Evolutionary conservation across 2,797 vertebrate species (phyloP).

Genomic region (Sphaeramia orbicularis): DNA sequence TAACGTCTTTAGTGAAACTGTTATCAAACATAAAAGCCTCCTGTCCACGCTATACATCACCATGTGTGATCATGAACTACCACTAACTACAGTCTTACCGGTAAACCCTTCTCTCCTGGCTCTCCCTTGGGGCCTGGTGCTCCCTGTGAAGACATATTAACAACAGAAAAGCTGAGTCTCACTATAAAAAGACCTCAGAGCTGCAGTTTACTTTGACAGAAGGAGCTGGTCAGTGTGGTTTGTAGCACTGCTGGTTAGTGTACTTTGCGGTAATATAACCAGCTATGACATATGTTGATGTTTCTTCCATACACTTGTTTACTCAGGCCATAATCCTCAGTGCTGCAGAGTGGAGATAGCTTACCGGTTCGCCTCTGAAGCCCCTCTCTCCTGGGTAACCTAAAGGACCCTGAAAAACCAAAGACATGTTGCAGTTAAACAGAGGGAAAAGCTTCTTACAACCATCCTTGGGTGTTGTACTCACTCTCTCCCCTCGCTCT

Average conservation of each 20-base stretch:
- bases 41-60: slow-evolving; percentile 14
- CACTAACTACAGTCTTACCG: slow-evolving; percentile 87
- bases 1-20: slow-evolving; percentile 19
- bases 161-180: slow-evolving; percentile 13
- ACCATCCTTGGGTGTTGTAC: slow-evolving; percentile 51
- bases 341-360: slow-evolving; percentile 40
- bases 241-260: slow-evolving; percentile 50
- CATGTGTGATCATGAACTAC: slow-evolving; percentile 22
- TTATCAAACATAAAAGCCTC: slow-evolving; percentile 10
- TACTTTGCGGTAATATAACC: slow-evolving; percentile 66
- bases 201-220: slow-evolving; percentile 30
- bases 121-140: slow-evolving; percentile 90
- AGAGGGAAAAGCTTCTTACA: slow-evolving; percentile 6
- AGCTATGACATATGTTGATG: slow-evolving; percentile 62
- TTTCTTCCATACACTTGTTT: slow-evolving; percentile 10
- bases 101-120: slow-evolving; percentile 92
- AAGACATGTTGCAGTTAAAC: slow-evolving; percentile 36
- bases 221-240: slow-evolving; percentile 32
- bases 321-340: slow-evolving; percentile 25
- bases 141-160: slow-evolving; percentile 84
- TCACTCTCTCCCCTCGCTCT: slow-evolving; percentile 92
- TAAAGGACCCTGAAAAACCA: slow-evolving; percentile 81
- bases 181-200: slow-evolving; percentile 15
- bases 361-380: slow-evolving; percentile 87
- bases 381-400: slow-evolving; percentile 87